Percentiles rank a stretch among this genome's conserved stretches.
phyloP scores from a whole-genome alignment of 2,113 vertebrate species.

The Mesoclemmys tuberculata region DNA sequence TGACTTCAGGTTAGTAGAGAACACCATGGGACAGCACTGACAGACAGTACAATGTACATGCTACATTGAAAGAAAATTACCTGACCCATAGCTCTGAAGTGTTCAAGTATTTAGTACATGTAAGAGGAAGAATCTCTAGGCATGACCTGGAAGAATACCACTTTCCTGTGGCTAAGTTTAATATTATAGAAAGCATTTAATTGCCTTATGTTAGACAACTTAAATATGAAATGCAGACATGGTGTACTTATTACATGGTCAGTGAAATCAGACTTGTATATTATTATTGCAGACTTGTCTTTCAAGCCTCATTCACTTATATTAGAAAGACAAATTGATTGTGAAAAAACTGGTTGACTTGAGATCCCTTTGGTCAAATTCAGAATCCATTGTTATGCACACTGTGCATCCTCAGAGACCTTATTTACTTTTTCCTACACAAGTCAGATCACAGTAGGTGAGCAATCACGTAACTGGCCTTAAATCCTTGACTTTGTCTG shows the following conservation, averaged over 20 bases:
- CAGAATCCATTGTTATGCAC: conserved; percentile 13
- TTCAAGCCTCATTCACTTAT: background rate
- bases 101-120: background rate
- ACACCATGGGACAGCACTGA: background rate
- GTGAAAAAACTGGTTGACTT: background rate
- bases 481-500: background rate
- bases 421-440: background rate
- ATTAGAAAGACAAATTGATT: background rate
- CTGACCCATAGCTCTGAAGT: background rate
- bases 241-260: background rate
- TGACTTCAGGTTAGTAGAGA: background rate
- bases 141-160: rapidly evolving
- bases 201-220: conserved; percentile 19
- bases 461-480: background rate
- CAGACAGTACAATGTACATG: rapidly evolving
- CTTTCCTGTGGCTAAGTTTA: background rate
- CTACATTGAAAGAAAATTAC: background rate
- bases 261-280: background rate
- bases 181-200: conserved; percentile 24
- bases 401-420: background rate
- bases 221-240: conserved; percentile 12
- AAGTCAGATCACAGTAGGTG: background rate
- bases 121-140: background rate
- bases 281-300: background rate
- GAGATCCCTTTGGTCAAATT: background rate